Conservation (phyloP, 2,888 invertebrate genomes). For the Sphecodes monilicornis region DNA sequence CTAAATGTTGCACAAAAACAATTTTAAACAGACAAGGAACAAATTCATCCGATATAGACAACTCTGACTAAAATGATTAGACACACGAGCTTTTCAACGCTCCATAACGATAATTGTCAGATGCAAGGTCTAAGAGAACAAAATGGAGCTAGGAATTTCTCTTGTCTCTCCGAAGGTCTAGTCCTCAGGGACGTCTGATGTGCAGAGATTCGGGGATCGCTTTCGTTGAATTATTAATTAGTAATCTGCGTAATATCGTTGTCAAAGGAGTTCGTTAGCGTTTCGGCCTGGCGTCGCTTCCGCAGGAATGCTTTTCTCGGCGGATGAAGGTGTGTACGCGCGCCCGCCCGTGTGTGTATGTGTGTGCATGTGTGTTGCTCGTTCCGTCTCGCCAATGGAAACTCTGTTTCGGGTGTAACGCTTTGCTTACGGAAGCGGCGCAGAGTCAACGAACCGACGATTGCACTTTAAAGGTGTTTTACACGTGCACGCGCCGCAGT, state of each 20-base stretch:
- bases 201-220: not conserved
- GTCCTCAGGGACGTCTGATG: not conserved
- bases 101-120: not conserved
- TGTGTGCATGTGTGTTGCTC: not conserved
- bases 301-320: slow-evolving; percentile 1
- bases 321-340: not conserved
- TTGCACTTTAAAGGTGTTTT: slow-evolving; percentile 66
- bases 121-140: not conserved
- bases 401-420: slow-evolving; percentile 41
- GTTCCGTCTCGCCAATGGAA: slow-evolving; percentile 8
- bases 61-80: too few relatives aligned
- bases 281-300: not conserved
- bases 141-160: not conserved
- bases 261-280: slow-evolving; percentile 5
- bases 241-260: slow-evolving; percentile 1
- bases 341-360: not conserved
- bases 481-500: slow-evolving; percentile 19
- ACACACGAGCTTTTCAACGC: too few relatives aligned
- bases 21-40: too few relatives aligned
- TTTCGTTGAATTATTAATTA: not conserved
- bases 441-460: slow-evolving; percentile 70
- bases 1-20: too few relatives aligned
- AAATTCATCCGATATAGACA: too few relatives aligned
- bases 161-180: not conserved
- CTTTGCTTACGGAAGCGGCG: slow-evolving; percentile 36